These are phyloP conservation scores for Athalia circularis DNA, from an alignment of 2,888 invertebrate species.

Conservation along the genomic window DNA sequence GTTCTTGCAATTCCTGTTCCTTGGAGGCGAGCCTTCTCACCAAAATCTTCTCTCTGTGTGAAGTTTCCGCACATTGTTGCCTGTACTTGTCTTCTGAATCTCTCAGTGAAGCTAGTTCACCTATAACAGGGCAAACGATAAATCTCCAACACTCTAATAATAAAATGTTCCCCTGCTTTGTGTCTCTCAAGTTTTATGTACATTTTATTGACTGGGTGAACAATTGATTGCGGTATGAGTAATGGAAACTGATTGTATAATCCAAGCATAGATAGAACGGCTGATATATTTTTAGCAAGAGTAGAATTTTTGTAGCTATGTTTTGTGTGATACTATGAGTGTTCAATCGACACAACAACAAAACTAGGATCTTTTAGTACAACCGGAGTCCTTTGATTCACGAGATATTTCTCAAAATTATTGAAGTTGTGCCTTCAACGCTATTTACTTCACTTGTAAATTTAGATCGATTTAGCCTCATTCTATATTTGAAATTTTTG, in stretches of 20 bases:
- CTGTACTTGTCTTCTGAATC: slow-evolving; percentile 88
- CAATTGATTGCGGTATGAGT: background rate
- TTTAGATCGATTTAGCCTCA: too few relatives aligned
- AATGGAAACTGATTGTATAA: background rate
- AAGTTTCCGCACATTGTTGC: slow-evolving; percentile 89
- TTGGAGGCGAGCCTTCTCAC: slow-evolving; percentile 94
- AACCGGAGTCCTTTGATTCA: background rate
- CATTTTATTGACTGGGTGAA: background rate
- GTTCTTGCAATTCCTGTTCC: slow-evolving; percentile 98
- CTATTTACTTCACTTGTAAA: too few relatives aligned
- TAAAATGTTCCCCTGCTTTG: slow-evolving; percentile 28
- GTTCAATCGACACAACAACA: background rate
- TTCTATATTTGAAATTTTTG: too few relatives aligned
- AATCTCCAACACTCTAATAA: slow-evolving; percentile 52
- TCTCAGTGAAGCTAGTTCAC: slow-evolving; percentile 83
- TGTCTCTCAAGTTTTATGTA: slow-evolving; percentile 37
- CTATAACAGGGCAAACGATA: slow-evolving; percentile 75
- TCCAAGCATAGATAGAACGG: background rate
- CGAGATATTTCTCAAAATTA: background rate
- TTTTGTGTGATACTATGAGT: background rate
- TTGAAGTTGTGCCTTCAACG: too few relatives aligned
- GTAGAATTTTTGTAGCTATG: background rate
- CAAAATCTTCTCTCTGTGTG: slow-evolving; percentile 93
- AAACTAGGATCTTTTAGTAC: background rate
- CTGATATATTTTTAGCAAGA: background rate